Base-by-base conservation (phyloP, 2,113 vertebrate genomes). In the Physeter macrocephalus region DNA sequence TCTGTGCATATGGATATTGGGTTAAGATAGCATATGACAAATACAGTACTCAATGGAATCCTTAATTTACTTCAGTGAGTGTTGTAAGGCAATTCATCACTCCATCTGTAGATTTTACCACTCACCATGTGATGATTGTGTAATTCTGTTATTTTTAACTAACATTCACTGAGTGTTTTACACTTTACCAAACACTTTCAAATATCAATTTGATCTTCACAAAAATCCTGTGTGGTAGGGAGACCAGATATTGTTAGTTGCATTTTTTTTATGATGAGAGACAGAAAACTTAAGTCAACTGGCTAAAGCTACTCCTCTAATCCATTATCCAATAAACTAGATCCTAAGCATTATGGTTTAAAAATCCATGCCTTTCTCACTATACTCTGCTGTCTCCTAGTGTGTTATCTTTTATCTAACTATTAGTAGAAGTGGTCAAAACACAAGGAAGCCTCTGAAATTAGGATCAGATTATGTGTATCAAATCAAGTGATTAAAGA, bases 81-180 rank as follows among this genome's bases (percentile, higher is more conserved):
- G 25, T 93, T 80, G 94, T 64, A 90, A 89, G 61, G n/a, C 57
- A 83, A 90, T 46, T 84, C 80, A 64, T 95, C 88, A 92, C 25
- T 59, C 43, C 34, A 64, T 67, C 84, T 94, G 71, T 57, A 94
- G 72, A 57, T 88, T 97, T 94, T 86, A 74, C 46, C 88, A 57
- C 39, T 85, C 36, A 85, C n/a, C 39, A 75, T 82, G 88, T 96
- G 67, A 64, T 72, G 87, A 61, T 52, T 87, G 8, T 81, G 5
- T 83, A 62, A 93, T 92, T 96, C 54, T 90, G 54, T 75, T 92
- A 64, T 92, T 96, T 95, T 90, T 80, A 83, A 75, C 34, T 27
- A 69, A 31, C 20, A 83, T 64, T 78, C 67, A 86, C 29, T 89
- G 75, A 72, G 25, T 57, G 23, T 62, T 92, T 94, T 88, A 64